Evolutionary conservation across 2,888 invertebrate genomes (phyloP), one percentile per base, ranked within the genome.

Genomic region (Eubasilissa splendida): DNA sequence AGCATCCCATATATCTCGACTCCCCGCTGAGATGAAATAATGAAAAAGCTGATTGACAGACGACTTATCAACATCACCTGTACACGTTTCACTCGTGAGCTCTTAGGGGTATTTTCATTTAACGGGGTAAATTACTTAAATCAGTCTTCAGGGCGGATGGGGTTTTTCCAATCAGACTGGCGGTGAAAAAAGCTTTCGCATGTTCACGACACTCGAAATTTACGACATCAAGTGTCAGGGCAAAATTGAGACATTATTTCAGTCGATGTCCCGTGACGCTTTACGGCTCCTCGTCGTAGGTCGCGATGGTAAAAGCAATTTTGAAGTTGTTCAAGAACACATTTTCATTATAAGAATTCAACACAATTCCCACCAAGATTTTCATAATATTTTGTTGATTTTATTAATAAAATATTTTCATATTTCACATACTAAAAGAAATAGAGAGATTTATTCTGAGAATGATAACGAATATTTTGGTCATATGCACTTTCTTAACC

Each of bases 101-200:
- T n/a, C 52, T 10, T 10, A 33, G 52, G 7, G 50, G 68, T 68
- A 50, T 68, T 68, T 68, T 68, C 50, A 52, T 68, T 52, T 68
- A 14, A 81, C 77, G 74, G 59, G 77, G 80, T 79, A 81, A 83
- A 81, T 81, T 83, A 81, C 76, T 58, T 59, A 73, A 80, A 81
- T 83, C 78, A 81, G 71, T 83, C 83, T 81, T 70, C 75, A 22
- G 50, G 31, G 42, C 59, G 52, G 80, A 74, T 65, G 81, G 79
- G 77, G 70, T 71, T 78, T 81, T 83, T 80, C 83, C 83, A 83
- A 83, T 83, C 83, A 83, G 81, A 76, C 77, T 79, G 79, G 66
- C 74, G 54, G 76, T 68, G 77, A 79, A 80, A 81, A 83, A 82
- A 77, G 77, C 75, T 63, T 81, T 77, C 83, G 65, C 81, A 74